phyloP scores from a whole-genome alignment of 2,797 vertebrate species.

The Phoxinus dragarum region DNA sequence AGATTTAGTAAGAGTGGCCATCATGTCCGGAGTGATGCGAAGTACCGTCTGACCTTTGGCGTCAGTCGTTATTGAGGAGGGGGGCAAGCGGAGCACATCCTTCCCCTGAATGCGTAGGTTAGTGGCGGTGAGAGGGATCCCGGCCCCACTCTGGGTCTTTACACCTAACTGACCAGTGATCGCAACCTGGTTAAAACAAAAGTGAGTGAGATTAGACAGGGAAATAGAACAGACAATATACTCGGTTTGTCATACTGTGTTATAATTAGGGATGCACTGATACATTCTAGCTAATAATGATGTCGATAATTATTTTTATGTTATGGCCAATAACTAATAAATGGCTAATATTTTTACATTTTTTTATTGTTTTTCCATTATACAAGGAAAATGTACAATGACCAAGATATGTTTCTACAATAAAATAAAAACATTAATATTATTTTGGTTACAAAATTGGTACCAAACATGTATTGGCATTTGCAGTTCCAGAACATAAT shows the following conservation, averaged over 20 bases:
- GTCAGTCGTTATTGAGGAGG: conserved; percentile 96
- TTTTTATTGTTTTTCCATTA: background rate
- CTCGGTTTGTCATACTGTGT: background rate
- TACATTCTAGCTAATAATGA: background rate
- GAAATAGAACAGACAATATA: background rate
- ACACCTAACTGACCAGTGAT: conserved; percentile 94
- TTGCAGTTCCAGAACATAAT: background rate
- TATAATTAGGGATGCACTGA: background rate
- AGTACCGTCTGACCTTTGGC: conserved; percentile 96
- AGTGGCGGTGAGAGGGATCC: conserved; percentile 90
- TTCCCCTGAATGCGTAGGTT: conserved; percentile 97
- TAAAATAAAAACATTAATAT: background rate
- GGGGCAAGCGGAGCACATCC: conserved; percentile 92
- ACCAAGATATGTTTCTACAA: background rate
- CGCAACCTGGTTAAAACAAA: conserved; percentile 80
- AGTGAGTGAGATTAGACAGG: background rate
- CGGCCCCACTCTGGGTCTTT: conserved; percentile 82
- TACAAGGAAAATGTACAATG: background rate
- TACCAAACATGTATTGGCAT: background rate
- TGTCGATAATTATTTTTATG: background rate
- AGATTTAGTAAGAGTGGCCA: conserved; percentile 97
- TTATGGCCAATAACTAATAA: background rate
- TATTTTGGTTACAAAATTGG: background rate
- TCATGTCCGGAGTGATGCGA: conserved; percentile 98
- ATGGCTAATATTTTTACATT: background rate